Base-by-base conservation (phyloP, 1,140 invertebrate species). In the Helicoverpa armigera region DNA sequence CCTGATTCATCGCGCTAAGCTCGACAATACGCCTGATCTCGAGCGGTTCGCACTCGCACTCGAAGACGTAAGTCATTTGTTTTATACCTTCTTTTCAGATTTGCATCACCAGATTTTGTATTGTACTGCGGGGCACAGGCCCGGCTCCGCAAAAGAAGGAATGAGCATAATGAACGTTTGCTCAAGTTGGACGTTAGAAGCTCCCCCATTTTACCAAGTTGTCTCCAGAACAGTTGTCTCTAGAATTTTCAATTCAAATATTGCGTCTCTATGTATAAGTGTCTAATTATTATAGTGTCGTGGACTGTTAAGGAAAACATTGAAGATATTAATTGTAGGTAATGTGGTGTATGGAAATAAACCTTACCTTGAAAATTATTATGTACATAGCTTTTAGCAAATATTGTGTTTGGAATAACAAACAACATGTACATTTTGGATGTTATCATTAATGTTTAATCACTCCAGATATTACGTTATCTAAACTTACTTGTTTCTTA, bases 1-100 rank as follows among this genome's bases (percentile, higher is more conserved):
- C 13, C 95, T 99, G 23, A 95, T 96, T 56, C 98, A 99, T 90
- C 95, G 98, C 84, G 98, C 97, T 35, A 97, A 97, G 88, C 94
- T 99, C 3, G 98, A 99, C 87, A 95, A 95, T 60, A 98, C 98
- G 72, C 95, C 96, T 0, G 97, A 97, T 51, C 93, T 98, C 54
- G 95, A 95, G 14, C 96, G 95, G 18, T 96, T 96, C 85, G 94
- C 95, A 0, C 80, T 91, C 11, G 89, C 94, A 18, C 87, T 96
- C 35, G 96, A 96, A 88, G 93, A 96, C 89, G 95, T 95, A 85
- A 78, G 61, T 80, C 76, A 56, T 65, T 54, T 69, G 35, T 61
- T 67, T 13, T 0, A 35, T 72, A 48, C 31, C 16, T 23, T 60
- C 13, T 54, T 14, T 54, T 3, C 3, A 18, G 56, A 18, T 5